Evolutionary conservation across 1,140 invertebrate genomes (phyloP).

Genomic region (Drosophila carrolli): DNA sequence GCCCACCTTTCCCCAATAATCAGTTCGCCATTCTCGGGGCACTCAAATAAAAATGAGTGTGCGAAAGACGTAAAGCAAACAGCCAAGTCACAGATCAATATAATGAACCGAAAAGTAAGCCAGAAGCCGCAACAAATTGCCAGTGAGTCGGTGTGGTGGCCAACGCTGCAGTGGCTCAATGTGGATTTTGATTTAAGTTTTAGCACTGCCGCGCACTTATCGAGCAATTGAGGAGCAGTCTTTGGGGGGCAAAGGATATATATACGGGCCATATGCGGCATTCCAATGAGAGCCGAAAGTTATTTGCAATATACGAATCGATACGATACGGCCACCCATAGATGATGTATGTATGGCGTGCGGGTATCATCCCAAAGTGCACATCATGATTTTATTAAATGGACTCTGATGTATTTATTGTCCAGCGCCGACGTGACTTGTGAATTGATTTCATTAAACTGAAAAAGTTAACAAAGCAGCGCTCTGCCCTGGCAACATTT

Average conservation of each 20-base stretch:
- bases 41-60: constrained; percentile 52
- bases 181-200: constrained; percentile 71
- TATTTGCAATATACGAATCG: constrained; percentile 75
- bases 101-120: constrained; percentile 58
- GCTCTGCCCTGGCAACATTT: constrained; percentile 55
- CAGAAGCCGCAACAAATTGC: constrained; percentile 51
- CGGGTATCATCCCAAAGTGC: constrained; percentile 76
- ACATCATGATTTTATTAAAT: constrained; percentile 85
- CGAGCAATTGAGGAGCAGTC: constrained; percentile 59
- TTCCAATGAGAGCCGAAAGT: constrained; percentile 72
- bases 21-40: constrained; percentile 6
- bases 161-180: constrained; percentile 52
- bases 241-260: not conserved
- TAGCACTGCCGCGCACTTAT: constrained; percentile 66
- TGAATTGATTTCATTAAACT: constrained; percentile 85
- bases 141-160: constrained; percentile 19
- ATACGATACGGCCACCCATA: constrained; percentile 52
- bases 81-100: constrained; percentile 44
- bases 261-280: constrained; percentile 55
- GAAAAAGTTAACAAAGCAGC: constrained; percentile 81
- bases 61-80: constrained; percentile 36
- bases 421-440: constrained; percentile 84
- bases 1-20: constrained; percentile 1
- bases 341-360: constrained; percentile 34
- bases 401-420: constrained; percentile 85